Evolutionary conservation across 1,140 invertebrate species (phyloP).

Genomic region (Cyclargus thomasi): DNA sequence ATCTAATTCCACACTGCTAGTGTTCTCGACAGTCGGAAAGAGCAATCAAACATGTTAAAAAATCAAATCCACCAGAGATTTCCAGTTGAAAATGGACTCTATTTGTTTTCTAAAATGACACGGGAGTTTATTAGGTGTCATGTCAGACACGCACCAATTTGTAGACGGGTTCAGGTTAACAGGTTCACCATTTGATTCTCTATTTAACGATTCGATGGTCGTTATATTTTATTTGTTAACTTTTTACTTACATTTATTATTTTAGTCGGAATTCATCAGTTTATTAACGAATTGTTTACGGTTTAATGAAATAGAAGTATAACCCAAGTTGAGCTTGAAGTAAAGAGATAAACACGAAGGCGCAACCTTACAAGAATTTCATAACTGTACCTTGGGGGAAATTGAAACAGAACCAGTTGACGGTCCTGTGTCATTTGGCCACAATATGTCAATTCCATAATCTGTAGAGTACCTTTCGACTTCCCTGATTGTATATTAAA

Average conservation of each 20-base stretch:
- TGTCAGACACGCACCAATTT: conserved; percentile 7
- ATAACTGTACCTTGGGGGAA: too few species aligned
- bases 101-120: conserved; percentile 16
- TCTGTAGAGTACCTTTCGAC: too few species aligned
- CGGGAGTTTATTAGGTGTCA: neutral
- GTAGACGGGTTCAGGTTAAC: neutral
- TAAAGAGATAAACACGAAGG: neutral
- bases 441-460: too few species aligned
- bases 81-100: neutral
- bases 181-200: neutral
- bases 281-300: conserved; percentile 4
- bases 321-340: neutral
- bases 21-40: neutral
- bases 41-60: neutral
- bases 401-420: too few species aligned
- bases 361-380: too few species aligned
- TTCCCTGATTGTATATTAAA: too few species aligned
- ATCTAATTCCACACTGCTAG: neutral
- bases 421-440: too few species aligned
- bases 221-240: neutral
- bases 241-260: neutral
- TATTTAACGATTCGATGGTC: conserved; percentile 1
- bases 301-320: neutral
- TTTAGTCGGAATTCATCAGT: too few species aligned
- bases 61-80: neutral